These are phyloP conservation scores for Orthonyx spaldingii DNA, from an alignment of 2,113 vertebrate genomes.

Conservation along the genomic window DNA sequence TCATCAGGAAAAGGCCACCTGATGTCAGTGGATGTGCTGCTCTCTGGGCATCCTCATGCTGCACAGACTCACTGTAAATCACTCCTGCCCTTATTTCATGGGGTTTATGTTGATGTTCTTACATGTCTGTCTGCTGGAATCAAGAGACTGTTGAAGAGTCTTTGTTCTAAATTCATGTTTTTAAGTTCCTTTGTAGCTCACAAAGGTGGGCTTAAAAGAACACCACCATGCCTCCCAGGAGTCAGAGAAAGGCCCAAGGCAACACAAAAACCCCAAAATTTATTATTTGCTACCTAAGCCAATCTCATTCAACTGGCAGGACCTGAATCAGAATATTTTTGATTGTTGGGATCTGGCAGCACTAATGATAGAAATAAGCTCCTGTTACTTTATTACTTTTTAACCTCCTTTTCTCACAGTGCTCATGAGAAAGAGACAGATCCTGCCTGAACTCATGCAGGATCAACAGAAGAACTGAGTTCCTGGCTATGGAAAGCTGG, in stretches of 20 bases:
- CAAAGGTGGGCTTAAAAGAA: background rate
- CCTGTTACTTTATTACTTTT: background rate
- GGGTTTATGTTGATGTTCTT: background rate
- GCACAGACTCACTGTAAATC: background rate
- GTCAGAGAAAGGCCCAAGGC: background rate
- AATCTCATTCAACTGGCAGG: background rate
- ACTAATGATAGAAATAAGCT: background rate
- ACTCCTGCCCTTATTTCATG: background rate
- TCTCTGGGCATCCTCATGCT: background rate
- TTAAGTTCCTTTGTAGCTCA: background rate
- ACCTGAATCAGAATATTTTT: background rate
- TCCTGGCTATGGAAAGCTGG: background rate
- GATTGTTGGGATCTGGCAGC: background rate
- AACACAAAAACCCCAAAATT: background rate
- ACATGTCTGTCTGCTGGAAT: background rate
- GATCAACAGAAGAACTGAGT: background rate
- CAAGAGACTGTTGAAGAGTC: background rate
- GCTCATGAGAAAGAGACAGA: rapidly evolving
- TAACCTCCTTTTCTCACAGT: background rate
- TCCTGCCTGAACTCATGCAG: background rate
- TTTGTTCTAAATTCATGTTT: background rate
- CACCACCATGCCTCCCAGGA: background rate
- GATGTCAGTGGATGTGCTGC: background rate
- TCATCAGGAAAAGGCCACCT: background rate
- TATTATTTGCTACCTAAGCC: background rate